Conservation (phyloP, 2,797 vertebrate genomes). For the Gadopsis marmoratus region DNA sequence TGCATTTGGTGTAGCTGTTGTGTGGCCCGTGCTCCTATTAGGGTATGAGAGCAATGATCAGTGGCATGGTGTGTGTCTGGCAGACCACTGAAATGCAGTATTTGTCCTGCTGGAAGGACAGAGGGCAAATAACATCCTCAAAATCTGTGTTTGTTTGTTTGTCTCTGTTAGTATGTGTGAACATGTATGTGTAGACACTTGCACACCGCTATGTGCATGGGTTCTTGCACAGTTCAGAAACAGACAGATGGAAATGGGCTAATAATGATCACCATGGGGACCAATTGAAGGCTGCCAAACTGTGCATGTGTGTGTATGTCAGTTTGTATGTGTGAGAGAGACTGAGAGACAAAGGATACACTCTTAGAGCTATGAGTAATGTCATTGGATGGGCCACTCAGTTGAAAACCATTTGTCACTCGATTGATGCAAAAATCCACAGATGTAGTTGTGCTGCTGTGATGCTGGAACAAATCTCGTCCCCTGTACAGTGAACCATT, state of each 20-base stretch:
- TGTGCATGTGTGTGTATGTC: constrained; percentile 37
- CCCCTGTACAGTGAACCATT: constrained; percentile 32
- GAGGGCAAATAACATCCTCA: constrained; percentile 21
- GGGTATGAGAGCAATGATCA: constrained; percentile 20
- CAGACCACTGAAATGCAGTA: constrained; percentile 11
- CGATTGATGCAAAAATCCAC: constrained; percentile 51
- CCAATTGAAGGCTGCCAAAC: constrained; percentile 55
- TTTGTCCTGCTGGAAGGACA: constrained; percentile 26
- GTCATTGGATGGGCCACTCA: constrained; percentile 41
- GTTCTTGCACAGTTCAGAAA: constrained; percentile 42
- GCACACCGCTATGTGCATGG: constrained; percentile 1
- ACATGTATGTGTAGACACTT: background rate
- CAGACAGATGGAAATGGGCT: constrained; percentile 69
- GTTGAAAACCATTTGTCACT: constrained; percentile 55
- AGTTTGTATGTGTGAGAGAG: constrained; percentile 24
- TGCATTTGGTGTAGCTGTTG: constrained; percentile 17
- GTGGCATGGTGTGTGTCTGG: constrained; percentile 26
- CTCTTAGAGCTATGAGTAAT: constrained; percentile 62
- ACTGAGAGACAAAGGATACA: constrained; percentile 35
- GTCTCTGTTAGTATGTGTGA: constrained; percentile 13
- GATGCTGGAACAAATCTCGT: constrained; percentile 46
- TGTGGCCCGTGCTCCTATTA: constrained; percentile 21
- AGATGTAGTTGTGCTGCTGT: constrained; percentile 35
- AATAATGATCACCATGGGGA: constrained; percentile 75
- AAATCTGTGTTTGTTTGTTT: constrained; percentile 21